phyloP scores from a whole-genome alignment of 2,797 vertebrate genomes.

The Acipenser oxyrinchus region DNA sequence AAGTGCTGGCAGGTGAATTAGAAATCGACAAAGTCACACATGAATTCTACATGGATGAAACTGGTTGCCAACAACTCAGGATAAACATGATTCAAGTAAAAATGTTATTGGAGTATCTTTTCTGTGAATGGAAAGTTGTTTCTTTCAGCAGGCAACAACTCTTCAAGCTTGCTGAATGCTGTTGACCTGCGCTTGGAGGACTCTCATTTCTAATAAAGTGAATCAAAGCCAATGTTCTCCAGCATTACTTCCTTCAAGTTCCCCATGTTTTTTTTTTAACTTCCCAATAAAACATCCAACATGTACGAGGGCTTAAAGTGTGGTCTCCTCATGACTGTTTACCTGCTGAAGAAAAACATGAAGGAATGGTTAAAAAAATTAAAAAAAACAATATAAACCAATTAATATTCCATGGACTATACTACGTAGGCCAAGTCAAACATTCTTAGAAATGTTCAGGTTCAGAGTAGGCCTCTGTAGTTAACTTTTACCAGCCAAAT shows the following conservation, averaged over 20 bases:
- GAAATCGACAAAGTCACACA: slow-evolving; percentile 1
- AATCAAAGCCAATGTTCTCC: not conserved
- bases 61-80: slow-evolving; percentile 51
- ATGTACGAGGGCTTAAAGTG: not conserved
- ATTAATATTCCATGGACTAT: not conserved
- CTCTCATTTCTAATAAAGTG: slow-evolving; percentile 5
- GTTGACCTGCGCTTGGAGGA: not conserved
- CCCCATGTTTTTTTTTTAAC: slow-evolving; percentile 1
- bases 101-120: not conserved
- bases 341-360: slow-evolving; percentile 9
- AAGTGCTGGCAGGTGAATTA: slow-evolving; percentile 39
- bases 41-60: slow-evolving; percentile 46
- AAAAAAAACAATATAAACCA: not conserved
- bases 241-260: not conserved
- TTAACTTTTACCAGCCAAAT: no score
- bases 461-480: no score
- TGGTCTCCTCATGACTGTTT: slow-evolving; percentile 3
- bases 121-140: not conserved
- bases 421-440: no score
- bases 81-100: slow-evolving; percentile 50
- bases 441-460: no score
- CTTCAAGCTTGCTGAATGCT: slow-evolving; percentile 1
- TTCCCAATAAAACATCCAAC: not conserved
- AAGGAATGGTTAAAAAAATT: not conserved
- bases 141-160: not conserved